Evolutionary conservation across 2,888 invertebrate species (phyloP), one percentile per base, ranked within the genome.

Genomic region (Drosophila prolongata): DNA sequence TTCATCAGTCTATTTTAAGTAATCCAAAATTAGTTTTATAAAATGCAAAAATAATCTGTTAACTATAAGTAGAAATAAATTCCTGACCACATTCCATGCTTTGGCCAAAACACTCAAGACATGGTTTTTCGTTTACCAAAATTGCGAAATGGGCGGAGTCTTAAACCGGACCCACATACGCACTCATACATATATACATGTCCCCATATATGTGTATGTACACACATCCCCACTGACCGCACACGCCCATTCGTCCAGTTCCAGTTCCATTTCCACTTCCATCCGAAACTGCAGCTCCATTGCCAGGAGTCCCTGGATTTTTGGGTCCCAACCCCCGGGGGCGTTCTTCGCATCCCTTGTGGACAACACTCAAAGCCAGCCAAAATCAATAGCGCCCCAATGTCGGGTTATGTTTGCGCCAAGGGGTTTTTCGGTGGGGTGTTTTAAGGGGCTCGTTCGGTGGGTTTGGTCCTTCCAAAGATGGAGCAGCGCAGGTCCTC

Each of bases 301-400:
- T 6, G 10, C 47, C 55, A 24, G 10, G 6, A 34, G 34, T 34
- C 11, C 16, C 38, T 16, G 40, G 30, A 24, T 55, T 19, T 64
- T 64, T 43, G 35, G 47, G 14, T 6, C 4, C 42, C 49, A 50
- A 42, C 14, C 54, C 53, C 47, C 19, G 16, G 24, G 53, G 61
- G 34, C 30, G 46, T 42, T 14, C 47, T 19, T 49, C 37, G 55
- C 66, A 62, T 62, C 62, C 71, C 62, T 47, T 47, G 52, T 30
- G 67, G 60, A 42, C 42, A 43, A 47, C 30, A 46, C 52, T 46
- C 38, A 49, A 46, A 27, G 47, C 42, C 24, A 27, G 56, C 83
- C 77, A 84, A 83, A 83, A 83, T 84, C 82, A 80, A 82, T 82
- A 82, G 84, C 78, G 75, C 78, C 80, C 80, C 80, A 79, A 78